Base-by-base conservation (phyloP, 2,113 vertebrate genomes). In the Hystrix brachyura region DNA sequence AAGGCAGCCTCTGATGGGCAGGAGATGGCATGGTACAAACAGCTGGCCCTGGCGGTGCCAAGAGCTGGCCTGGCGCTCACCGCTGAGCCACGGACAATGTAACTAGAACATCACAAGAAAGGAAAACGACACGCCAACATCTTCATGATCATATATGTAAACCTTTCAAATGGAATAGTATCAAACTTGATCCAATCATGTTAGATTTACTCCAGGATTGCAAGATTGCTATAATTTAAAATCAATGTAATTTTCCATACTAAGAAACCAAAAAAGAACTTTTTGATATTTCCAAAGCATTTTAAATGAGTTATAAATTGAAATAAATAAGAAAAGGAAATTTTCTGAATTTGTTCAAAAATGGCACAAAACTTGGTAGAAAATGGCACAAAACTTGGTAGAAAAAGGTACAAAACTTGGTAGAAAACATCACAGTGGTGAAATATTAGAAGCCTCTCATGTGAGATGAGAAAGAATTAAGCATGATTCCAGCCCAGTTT, bases 191-290 rank as follows among this genome's bases (percentile, higher is more conserved):
- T n/a, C 53, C 23, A 64, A 69, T 27, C 80, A 85, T 79, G 32
- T 48, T 18, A 57, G 34, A 67, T 46, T 89, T 85, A 53, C 78
- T 79, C 46, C 18, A 65, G 14, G 15, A 11, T 55, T 48, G 5
- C 48, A 72, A 89, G 79, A 79, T 4, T 57, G 29, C 19, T n/a
- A 38, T 18, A 83, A 57, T 38, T 69, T 71, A 87, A 88, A 90
- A 81, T 69, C 72, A 64, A 2, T 34, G 23, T 27, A 83, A 78
- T 38, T 78, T 3, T 38, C 3, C 34, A 53, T 17, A 21, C 86
- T 53, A 53, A 78, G 34, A 82, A 79, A 85, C 17, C 62, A 62
- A 89, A 89, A 32, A 83, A 90, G 60, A 84, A 90, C 69, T 64
- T 64, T 14, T 51, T 94, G 79, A 57, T 80, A 25, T 71, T 64